Evolutionary conservation across 2,113 vertebrate species (phyloP).

Genomic region (Elgaria multicarinata): DNA sequence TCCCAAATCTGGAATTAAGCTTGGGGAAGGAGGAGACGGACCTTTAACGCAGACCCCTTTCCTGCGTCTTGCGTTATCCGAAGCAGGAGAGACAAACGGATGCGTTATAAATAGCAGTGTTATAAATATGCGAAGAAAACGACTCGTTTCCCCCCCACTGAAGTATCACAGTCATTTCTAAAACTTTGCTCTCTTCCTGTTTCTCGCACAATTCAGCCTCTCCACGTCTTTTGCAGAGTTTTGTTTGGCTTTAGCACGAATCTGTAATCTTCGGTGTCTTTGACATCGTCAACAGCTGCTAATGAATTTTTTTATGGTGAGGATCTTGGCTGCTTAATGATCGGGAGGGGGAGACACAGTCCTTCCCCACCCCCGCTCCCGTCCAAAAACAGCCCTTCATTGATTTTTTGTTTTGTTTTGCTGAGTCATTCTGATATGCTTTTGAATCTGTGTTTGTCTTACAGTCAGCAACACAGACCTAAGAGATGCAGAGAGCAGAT

Average conservation of each 20-base stretch:
- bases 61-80: constrained; percentile 47
- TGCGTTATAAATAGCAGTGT: constrained; percentile 70
- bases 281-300: constrained; percentile 29
- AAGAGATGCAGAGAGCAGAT: neutral
- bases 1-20: no score
- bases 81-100: constrained; percentile 59
- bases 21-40: no score
- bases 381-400: neutral
- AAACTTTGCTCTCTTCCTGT: neutral
- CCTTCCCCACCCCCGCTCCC: no score
- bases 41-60: neutral
- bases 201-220: constrained; percentile 9
- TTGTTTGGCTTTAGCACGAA: neutral
- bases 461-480: no score
- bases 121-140: constrained; percentile 48
- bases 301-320: constrained; percentile 41
- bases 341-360: neutral
- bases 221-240: neutral
- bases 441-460: neutral
- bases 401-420: no score
- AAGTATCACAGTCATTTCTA: constrained; percentile 36
- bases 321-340: constrained; percentile 62
- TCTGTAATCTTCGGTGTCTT: constrained; percentile 28
- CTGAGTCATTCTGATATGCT: constrained; percentile 5
- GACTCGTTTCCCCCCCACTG: neutral